Base-by-base conservation (phyloP, 2,888 invertebrate species). In the Stictocephala bisonia region DNA sequence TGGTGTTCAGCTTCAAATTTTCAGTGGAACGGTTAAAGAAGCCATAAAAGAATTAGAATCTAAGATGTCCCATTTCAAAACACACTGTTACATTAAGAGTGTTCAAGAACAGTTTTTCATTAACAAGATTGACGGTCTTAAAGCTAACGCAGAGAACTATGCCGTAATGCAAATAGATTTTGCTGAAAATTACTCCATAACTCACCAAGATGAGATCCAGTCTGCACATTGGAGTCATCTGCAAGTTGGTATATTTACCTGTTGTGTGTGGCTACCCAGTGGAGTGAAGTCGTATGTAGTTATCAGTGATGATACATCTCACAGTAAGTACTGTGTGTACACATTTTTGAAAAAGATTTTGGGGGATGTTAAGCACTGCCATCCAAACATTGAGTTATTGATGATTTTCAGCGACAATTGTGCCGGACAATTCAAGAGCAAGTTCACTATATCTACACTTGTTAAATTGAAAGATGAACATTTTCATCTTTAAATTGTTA, bases 91-190 rank as follows among this genome's bases (percentile, higher is more conserved):
- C 31, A 15, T 58, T n/a, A 58, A 58, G 18, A 58, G 27, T 26
- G 58, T 58, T 24, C 58, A 58, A 27, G 58, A 58, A 58, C 58
- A 58, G 58, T 58, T 58, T 58, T 58, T 58, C 27, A 58, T 29
- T 24, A 27, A 58, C 13, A 58, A 58, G 18, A 26, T 58, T 24
- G 15, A 58, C 6, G 58, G 6, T 9, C 58, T 27, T 58, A 58
- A 58, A 58, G 27, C 22, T 9, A 58, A 58, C 27, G 18, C 26
- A 58, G 64, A 60, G 31, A 60, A 31, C 31, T 60, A 60, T 35
- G 13, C 35, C 64, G 40, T 60, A 11, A 35, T 60, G 40, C 31
- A 60, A 60, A 60, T 35, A 31, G 31, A 60, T 35, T 60, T 60
- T 35, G 64, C 64, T 22, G 64, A 60, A 60, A 60, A 60, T 18